phyloP scores from a whole-genome alignment of 2,113 vertebrate genomes.

The Papio anubis region DNA sequence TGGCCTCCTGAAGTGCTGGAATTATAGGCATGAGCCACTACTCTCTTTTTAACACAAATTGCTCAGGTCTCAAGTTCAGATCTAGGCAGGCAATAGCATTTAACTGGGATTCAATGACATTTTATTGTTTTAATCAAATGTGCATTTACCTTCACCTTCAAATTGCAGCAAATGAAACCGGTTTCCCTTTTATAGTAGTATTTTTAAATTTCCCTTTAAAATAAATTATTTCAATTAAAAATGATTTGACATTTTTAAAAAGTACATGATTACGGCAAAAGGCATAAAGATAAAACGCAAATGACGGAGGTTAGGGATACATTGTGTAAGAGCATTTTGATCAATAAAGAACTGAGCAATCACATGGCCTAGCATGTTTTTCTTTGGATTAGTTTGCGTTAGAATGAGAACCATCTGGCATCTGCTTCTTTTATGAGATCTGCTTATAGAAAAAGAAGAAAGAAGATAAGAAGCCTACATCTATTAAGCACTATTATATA shows the following conservation, averaged over 20 bases:
- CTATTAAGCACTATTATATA: not conserved
- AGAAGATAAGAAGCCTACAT: not conserved
- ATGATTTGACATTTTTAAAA: not conserved
- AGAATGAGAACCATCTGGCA: not conserved
- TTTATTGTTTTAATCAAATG: conserved; percentile 22
- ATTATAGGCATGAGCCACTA: no score
- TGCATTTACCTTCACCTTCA: not conserved
- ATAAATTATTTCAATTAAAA: not conserved
- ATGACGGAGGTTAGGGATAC: not conserved
- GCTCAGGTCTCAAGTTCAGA: not conserved
- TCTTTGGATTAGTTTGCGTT: not conserved
- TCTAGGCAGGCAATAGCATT: not conserved
- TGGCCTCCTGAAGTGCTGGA: no score
- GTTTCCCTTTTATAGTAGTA: not conserved
- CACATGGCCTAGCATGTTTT: not conserved
- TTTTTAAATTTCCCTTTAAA: not conserved
- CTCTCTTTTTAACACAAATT: not conserved
- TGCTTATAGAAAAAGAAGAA: not conserved
- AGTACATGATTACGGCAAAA: not conserved
- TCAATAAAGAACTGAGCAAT: not conserved
- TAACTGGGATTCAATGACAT: not conserved
- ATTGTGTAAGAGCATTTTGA: not conserved
- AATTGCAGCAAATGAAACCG: not conserved
- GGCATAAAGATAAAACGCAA: not conserved
- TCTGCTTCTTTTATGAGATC: not conserved